A percentile compares a stretch with the other conserved stretches of the same genome.
Conservation (phyloP, 2,888 invertebrate species). For the Coronaproctus castanopsis region DNA sequence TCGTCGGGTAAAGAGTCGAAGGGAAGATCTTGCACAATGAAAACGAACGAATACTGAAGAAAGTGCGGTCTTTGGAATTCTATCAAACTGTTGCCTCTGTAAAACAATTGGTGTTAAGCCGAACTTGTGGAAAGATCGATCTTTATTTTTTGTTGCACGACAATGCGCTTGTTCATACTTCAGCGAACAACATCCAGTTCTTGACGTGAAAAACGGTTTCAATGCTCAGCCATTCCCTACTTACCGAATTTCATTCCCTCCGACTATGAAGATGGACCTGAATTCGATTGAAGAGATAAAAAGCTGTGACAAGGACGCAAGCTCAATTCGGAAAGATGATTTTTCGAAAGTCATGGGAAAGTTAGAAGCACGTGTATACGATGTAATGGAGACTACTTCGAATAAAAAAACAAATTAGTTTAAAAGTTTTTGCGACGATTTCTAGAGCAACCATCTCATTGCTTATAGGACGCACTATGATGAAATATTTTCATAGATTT, state of each 20-base stretch:
- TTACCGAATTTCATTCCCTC: not conserved
- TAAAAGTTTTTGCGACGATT: too few relatives aligned
- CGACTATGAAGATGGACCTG: not conserved
- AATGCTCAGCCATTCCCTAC: not conserved
- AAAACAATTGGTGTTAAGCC: not conserved
- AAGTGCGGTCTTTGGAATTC: not conserved
- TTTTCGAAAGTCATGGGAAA: not conserved
- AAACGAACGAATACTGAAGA: not conserved
- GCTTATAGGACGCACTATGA: too few relatives aligned
- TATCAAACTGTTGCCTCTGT: not conserved
- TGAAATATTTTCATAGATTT: too few relatives aligned
- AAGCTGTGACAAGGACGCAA: not conserved
- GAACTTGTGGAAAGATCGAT: not conserved
- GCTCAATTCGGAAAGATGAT: not conserved
- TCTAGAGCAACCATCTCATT: too few relatives aligned
- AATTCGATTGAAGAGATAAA: not conserved
- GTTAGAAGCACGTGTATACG: not conserved
- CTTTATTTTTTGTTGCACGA: not conserved
- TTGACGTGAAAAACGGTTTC: not conserved
- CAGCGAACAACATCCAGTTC: not conserved
- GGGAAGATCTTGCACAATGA: not conserved
- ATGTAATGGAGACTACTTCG: not conserved
- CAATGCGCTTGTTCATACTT: not conserved
- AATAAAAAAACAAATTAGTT: constrained; percentile 1
- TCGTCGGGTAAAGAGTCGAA: not conserved